Conservation (phyloP, 2,888 invertebrate species). For the Arenicola marina region DNA sequence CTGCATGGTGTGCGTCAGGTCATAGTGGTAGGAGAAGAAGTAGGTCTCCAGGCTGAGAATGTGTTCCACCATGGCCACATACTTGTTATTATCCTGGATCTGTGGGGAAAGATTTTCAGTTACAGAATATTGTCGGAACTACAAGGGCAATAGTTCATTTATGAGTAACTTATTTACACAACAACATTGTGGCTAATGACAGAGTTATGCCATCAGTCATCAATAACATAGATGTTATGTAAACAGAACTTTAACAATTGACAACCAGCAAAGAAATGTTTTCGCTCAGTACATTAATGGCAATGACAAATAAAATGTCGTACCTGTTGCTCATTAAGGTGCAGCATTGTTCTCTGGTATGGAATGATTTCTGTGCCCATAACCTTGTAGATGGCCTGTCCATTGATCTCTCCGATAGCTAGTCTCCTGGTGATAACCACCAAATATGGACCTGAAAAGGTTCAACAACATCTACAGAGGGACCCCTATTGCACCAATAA, state of each 20-base stretch:
- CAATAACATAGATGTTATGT: no score
- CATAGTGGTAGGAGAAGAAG: constrained; percentile 93
- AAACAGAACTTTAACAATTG: no score
- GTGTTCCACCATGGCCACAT: constrained; percentile 81
- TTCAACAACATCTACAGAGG: no score
- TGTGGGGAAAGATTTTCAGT: no score
- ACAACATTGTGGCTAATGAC: neutral
- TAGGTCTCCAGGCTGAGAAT: constrained; percentile 83
- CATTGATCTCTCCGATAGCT: constrained; percentile 70
- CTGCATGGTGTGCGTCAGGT: constrained; percentile 90
- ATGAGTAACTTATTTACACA: constrained; percentile 1
- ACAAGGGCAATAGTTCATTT: no score
- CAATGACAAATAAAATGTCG: no score
- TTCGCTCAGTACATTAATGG: no score
- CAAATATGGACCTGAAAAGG: constrained; percentile 79
- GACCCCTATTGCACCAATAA: no score
- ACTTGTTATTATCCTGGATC: constrained; percentile 77
- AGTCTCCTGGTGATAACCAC: constrained; percentile 85
- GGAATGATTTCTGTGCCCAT: constrained; percentile 68
- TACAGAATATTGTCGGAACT: no score
- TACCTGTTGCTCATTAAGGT: constrained; percentile 79
- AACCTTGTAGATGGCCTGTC: constrained; percentile 56
- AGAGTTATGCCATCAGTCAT: no score
- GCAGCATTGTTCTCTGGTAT: constrained; percentile 81
- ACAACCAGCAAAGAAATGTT: no score